Evolutionary conservation across 2,888 invertebrate species (phyloP).

Genomic region (Agrotis clavis): DNA sequence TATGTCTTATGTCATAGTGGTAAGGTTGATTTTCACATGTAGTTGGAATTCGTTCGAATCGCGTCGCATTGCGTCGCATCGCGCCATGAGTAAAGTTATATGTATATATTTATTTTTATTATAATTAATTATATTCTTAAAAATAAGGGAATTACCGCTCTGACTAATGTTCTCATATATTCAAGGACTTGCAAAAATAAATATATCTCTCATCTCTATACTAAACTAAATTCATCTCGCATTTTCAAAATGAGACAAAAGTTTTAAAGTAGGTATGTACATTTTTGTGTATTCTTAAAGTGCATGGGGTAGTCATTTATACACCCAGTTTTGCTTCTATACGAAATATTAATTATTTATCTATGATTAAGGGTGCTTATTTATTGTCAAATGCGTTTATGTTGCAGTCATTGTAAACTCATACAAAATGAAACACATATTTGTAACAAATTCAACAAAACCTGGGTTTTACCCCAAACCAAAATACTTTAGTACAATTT

Average conservation of each 20-base stretch:
- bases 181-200: no score
- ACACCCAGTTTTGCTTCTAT: neutral
- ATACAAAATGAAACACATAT: neutral
- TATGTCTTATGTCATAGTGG: no score
- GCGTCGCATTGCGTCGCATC: no score
- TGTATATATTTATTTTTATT: no score
- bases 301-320: neutral
- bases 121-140: neutral
- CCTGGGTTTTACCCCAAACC: neutral
- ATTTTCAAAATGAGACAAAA: no score
- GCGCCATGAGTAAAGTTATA: no score
- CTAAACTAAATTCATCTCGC: no score
- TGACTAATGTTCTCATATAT: constrained; percentile 7
- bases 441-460: neutral
- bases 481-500: neutral
- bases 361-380: neutral
- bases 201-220: no score
- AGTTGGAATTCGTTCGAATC: no score
- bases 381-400: neutral
- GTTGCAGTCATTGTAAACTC: neutral
- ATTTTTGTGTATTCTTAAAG: no score
- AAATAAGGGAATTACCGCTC: neutral
- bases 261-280: no score
- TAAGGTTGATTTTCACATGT: no score
- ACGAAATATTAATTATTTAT: neutral